A percentile compares a stretch with the other conserved stretches of the same genome.
These are phyloP conservation scores for Hypena proboscidalis DNA, from an alignment of 2,888 invertebrate species.

Conservation along the genomic window DNA sequence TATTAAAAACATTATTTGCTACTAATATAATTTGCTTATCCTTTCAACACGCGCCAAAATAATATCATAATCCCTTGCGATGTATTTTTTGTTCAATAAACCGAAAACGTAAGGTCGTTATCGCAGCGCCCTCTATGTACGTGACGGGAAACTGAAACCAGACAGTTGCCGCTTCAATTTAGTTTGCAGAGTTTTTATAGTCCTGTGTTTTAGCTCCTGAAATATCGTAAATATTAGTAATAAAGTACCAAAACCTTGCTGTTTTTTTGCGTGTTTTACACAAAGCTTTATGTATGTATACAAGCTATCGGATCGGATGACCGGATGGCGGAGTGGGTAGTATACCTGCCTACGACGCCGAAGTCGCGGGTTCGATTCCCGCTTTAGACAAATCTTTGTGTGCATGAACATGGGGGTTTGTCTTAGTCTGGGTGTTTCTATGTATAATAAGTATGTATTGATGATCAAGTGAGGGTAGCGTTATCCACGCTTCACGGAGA, in stretches of 20 bases:
- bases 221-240: conserved; percentile 37
- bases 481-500: too few species aligned
- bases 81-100: conserved; percentile 48
- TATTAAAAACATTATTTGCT: neutral
- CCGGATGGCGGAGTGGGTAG: too few species aligned
- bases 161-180: conserved; percentile 58
- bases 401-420: too few species aligned
- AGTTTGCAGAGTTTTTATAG: conserved; percentile 56
- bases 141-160: conserved; percentile 58
- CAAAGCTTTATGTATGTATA: conserved; percentile 7
- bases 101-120: conserved; percentile 50
- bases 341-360: too few species aligned
- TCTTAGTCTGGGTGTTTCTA: too few species aligned
- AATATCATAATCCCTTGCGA: conserved; percentile 34
- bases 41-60: conserved; percentile 8
- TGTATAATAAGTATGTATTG: too few species aligned
- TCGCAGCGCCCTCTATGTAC: conserved; percentile 51
- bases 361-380: too few species aligned
- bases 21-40: neutral
- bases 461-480: too few species aligned
- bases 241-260: conserved; percentile 31
- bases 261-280: conserved; percentile 17
- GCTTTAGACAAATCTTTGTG: too few species aligned
- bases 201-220: conserved; percentile 34
- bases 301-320: neutral